Conservation (phyloP, 2,888 invertebrate genomes). For the Capitulum mitella region DNA sequence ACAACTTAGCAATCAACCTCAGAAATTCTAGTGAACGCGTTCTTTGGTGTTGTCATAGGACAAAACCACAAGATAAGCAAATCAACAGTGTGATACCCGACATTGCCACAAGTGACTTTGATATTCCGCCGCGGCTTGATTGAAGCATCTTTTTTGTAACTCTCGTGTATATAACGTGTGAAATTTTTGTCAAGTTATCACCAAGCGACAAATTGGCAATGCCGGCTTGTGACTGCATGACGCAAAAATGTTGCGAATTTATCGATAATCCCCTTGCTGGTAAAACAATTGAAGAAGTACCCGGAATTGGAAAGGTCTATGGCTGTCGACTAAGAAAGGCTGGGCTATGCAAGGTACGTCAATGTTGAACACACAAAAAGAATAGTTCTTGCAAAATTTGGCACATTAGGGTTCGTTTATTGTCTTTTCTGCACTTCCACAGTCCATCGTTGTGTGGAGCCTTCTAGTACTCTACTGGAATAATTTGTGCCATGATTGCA, state of each 20-base stretch:
- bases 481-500: neutral
- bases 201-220: neutral
- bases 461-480: neutral
- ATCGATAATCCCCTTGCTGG: neutral
- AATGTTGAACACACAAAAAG: neutral
- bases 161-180: no score
- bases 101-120: no score
- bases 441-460: neutral
- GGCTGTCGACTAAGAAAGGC: neutral
- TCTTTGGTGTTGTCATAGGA: no score
- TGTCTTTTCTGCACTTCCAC: neutral
- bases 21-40: no score
- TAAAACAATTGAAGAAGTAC: neutral
- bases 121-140: no score
- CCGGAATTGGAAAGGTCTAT: neutral
- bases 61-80: no score
- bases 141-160: no score
- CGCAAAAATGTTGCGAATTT: neutral
- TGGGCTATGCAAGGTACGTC: neutral
- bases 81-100: no score
- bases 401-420: neutral
- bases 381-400: neutral
- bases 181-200: neutral
- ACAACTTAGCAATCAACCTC: no score
- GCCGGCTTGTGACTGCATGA: neutral